Conservation (phyloP, 2,113 vertebrate genomes). For the Tragelaphus scriptus region DNA sequence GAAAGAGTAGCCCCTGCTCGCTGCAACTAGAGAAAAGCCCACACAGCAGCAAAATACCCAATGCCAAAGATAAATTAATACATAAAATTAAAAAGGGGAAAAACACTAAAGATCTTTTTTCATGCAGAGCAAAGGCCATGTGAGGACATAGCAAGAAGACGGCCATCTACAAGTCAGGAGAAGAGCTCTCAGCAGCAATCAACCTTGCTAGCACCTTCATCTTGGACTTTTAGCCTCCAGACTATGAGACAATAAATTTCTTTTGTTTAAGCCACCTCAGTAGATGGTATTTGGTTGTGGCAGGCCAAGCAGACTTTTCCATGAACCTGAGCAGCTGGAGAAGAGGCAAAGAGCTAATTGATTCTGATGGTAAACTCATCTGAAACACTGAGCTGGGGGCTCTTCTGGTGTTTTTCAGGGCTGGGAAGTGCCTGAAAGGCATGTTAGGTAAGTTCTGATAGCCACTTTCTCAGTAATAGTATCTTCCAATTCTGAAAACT, state of each 20-base stretch:
- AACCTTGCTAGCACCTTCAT: not conserved
- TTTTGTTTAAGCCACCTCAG: not conserved
- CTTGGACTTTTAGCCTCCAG: not conserved
- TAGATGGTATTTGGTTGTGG: not conserved
- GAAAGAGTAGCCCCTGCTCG: not conserved
- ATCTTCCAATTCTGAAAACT: not conserved
- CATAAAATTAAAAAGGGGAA: not conserved
- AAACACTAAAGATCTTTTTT: not conserved
- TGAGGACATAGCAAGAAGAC: not conserved
- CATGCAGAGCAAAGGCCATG: not conserved
- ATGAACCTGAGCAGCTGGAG: not conserved
- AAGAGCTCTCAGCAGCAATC: not conserved
- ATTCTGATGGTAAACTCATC: not conserved
- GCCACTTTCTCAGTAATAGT: not conserved
- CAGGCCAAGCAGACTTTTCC: not conserved
- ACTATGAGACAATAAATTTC: not conserved
- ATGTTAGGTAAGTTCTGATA: not conserved
- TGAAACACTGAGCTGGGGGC: not conserved
- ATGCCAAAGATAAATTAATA: not conserved
- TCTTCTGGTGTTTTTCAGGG: not conserved
- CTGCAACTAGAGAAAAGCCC: not conserved
- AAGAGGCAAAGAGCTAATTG: constrained; percentile 14
- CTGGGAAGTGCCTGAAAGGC: not conserved
- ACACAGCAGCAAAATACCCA: not conserved
- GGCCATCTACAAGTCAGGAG: not conserved